Conservation (phyloP, 2,113 vertebrate genomes). For the Sisor rabdophorus region DNA sequence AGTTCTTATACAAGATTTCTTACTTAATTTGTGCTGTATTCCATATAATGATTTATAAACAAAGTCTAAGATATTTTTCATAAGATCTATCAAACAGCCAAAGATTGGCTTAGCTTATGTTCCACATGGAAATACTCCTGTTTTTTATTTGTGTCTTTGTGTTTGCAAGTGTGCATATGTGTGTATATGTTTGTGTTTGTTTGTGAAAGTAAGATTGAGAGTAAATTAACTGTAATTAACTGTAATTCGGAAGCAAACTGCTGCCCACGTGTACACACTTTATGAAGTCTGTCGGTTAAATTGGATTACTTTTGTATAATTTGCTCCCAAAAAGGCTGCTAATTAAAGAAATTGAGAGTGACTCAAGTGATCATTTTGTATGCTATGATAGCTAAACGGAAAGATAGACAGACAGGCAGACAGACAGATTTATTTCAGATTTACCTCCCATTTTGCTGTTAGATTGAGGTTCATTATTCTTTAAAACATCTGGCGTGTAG, state of each 20-base stretch:
- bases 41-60: background rate
- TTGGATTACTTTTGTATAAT: slow-evolving; percentile 26
- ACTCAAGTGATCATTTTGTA: background rate
- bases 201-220: slow-evolving; percentile 1
- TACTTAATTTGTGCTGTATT: background rate
- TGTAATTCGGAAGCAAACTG: slow-evolving; percentile 29
- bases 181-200: background rate
- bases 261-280: slow-evolving; percentile 31
- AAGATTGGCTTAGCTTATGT: background rate
- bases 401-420: background rate
- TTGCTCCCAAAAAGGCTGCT: slow-evolving; percentile 7
- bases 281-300: slow-evolving; percentile 25
- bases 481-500: too few species aligned
- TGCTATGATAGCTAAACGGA: background rate
- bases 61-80: background rate
- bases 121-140: background rate
- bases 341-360: slow-evolving; percentile 1
- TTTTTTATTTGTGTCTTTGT: background rate
- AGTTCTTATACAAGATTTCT: background rate
- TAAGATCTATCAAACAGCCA: background rate
- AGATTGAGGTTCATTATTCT: too few species aligned
- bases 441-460: too few species aligned
- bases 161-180: background rate
- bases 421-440: too few species aligned
- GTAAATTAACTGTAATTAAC: slow-evolving; percentile 18